A percentile compares a stretch with the other conserved stretches of the same genome.
phyloP scores from a whole-genome alignment of 2,797 vertebrate genomes.

The Lateolabrax maculatus region DNA sequence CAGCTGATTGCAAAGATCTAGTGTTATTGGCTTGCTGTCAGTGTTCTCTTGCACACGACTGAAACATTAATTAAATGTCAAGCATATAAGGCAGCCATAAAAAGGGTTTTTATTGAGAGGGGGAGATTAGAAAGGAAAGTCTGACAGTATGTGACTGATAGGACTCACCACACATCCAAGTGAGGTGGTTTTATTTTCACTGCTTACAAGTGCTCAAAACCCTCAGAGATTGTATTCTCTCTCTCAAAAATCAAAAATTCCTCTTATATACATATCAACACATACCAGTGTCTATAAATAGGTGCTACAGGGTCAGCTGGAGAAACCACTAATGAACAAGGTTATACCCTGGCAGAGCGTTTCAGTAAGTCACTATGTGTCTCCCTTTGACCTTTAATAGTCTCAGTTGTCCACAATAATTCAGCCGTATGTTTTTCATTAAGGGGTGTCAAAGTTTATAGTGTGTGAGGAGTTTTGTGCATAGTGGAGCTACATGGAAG shows the following conservation, averaged over 20 bases:
- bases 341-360: slow-evolving; percentile 24
- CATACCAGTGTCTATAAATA: slow-evolving; percentile 33
- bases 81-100: slow-evolving; percentile 58
- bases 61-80: slow-evolving; percentile 78
- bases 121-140: slow-evolving; percentile 56
- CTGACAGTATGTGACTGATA: slow-evolving; percentile 67
- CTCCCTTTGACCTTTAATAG: slow-evolving; percentile 49
- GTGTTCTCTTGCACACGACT: slow-evolving; percentile 58
- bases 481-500: slow-evolving; percentile 41
- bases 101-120: slow-evolving; percentile 49
- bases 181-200: slow-evolving; percentile 31
- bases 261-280: slow-evolving; percentile 30
- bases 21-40: slow-evolving; percentile 69
- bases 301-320: slow-evolving; percentile 16
- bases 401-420: slow-evolving; percentile 53
- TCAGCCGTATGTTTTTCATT: slow-evolving; percentile 37
- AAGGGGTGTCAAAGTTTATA: slow-evolving; percentile 29
- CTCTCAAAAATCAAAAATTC: neutral
- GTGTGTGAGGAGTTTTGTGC: slow-evolving; percentile 42
- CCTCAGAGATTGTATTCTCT: neutral
- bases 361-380: slow-evolving; percentile 31
- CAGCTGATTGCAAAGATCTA: slow-evolving; percentile 66
- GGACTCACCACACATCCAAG: slow-evolving; percentile 38
- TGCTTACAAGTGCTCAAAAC: slow-evolving; percentile 33
- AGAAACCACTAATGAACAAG: slow-evolving; percentile 44